Conservation (phyloP, 2,888 invertebrate species). For the Byasa hedistus region DNA sequence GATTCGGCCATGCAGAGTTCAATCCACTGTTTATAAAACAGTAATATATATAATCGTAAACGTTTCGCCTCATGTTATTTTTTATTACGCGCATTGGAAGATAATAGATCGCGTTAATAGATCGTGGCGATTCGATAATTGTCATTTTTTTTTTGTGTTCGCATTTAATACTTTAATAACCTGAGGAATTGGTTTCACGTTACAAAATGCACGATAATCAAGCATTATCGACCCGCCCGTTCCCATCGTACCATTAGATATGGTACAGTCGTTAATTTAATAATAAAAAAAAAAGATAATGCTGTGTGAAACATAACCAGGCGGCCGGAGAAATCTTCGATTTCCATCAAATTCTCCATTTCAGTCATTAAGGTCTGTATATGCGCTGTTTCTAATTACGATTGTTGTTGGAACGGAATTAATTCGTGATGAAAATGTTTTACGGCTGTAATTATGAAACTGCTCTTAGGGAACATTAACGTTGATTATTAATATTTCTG, state of each 20-base stretch:
- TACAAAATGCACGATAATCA: slow-evolving; percentile 26
- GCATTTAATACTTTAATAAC: slow-evolving; percentile 19
- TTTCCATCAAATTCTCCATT: slow-evolving; percentile 16
- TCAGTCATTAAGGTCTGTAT: slow-evolving; percentile 5
- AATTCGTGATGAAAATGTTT: slow-evolving; percentile 1
- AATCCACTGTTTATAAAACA: too few relatives aligned
- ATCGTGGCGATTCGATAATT: slow-evolving; percentile 24
- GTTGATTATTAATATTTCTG: too few relatives aligned
- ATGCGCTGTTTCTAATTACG: slow-evolving; percentile 2
- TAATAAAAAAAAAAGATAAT: slow-evolving; percentile 11
- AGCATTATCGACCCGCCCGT: slow-evolving; percentile 20
- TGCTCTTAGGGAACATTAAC: background rate
- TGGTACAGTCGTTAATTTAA: slow-evolving; percentile 22
- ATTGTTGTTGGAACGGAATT: background rate
- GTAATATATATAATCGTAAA: background rate
- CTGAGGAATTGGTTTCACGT: slow-evolving; percentile 18
- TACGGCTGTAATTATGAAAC: background rate
- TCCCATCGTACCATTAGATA: slow-evolving; percentile 29
- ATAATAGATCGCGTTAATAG: slow-evolving; percentile 5
- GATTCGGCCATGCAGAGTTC: too few relatives aligned
- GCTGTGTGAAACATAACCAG: slow-evolving; percentile 19
- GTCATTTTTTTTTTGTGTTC: slow-evolving; percentile 1
- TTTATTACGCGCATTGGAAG: background rate
- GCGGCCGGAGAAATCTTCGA: slow-evolving; percentile 10
- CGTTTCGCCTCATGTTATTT: background rate